Evolutionary conservation across 2,797 vertebrate genomes (phyloP).

Genomic region (Phoeniculus purpureus): DNA sequence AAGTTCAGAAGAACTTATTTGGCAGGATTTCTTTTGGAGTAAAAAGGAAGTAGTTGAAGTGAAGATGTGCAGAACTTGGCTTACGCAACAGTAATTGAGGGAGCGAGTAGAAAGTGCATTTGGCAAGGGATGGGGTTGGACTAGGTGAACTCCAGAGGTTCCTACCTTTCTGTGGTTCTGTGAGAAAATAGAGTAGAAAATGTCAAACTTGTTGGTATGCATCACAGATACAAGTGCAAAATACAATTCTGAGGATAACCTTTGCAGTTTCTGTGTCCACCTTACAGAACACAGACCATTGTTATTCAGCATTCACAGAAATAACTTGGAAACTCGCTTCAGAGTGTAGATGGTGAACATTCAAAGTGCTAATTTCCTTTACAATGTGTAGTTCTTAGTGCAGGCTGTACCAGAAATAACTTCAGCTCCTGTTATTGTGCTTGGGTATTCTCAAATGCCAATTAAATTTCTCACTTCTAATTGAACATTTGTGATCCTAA

Average conservation of each 20-base stretch:
- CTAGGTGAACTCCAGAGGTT: no score
- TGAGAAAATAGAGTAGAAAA: neutral
- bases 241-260: neutral
- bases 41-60: neutral
- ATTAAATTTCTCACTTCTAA: neutral
- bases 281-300: neutral
- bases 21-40: neutral
- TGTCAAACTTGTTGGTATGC: neutral
- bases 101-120: neutral
- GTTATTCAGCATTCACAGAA: neutral
- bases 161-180: neutral
- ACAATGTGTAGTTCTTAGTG: neutral
- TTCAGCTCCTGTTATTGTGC: neutral
- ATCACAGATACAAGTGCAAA: neutral
- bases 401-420: neutral
- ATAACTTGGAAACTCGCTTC: neutral
- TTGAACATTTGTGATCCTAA: neutral
- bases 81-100: neutral
- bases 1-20: neutral
- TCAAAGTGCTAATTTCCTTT: neutral
- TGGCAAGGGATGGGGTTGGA: no score
- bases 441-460: neutral
- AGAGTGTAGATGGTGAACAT: neutral
- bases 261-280: neutral
- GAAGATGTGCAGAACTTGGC: neutral